Conservation (phyloP, 2,888 invertebrate genomes). For the Caenorhabditis sp. region DNA sequence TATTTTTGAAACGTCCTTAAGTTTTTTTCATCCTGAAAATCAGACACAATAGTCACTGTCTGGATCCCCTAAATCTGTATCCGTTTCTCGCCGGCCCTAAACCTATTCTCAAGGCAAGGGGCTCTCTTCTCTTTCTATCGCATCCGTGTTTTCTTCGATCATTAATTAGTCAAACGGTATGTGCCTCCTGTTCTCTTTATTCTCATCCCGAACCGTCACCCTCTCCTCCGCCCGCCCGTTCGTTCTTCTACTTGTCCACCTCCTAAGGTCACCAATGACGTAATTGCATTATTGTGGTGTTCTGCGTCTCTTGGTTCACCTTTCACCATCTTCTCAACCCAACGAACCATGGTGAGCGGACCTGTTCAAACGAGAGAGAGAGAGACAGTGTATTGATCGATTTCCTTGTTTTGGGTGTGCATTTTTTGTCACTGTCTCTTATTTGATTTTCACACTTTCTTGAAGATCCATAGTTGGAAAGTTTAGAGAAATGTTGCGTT, state of each 20-base stretch:
- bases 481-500: too few relatives aligned
- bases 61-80: background rate
- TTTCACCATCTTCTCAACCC: conserved; percentile 27
- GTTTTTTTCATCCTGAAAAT: too few relatives aligned
- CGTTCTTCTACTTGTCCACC: conserved; percentile 15
- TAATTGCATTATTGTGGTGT: conserved; percentile 41
- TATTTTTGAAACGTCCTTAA: too few relatives aligned
- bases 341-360: conserved; percentile 32
- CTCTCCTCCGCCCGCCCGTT: background rate
- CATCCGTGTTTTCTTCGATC: conserved; percentile 8
- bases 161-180: conserved; percentile 31
- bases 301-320: conserved; percentile 34
- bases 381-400: conserved; percentile 7
- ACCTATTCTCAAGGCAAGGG: background rate
- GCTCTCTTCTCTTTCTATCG: background rate
- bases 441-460: too few relatives aligned
- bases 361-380: conserved; percentile 11
- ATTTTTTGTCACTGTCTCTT: background rate
- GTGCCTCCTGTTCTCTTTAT: conserved; percentile 18
- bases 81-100: background rate
- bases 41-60: too few relatives aligned
- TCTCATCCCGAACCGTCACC: conserved; percentile 35
- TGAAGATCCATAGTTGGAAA: too few relatives aligned
- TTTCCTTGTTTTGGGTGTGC: background rate
- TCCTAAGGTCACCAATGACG: conserved; percentile 51